Evolutionary conservation across 2,797 vertebrate genomes (phyloP), one percentile per base, ranked within the genome.

Genomic region (Danio jaintianensis): DNA sequence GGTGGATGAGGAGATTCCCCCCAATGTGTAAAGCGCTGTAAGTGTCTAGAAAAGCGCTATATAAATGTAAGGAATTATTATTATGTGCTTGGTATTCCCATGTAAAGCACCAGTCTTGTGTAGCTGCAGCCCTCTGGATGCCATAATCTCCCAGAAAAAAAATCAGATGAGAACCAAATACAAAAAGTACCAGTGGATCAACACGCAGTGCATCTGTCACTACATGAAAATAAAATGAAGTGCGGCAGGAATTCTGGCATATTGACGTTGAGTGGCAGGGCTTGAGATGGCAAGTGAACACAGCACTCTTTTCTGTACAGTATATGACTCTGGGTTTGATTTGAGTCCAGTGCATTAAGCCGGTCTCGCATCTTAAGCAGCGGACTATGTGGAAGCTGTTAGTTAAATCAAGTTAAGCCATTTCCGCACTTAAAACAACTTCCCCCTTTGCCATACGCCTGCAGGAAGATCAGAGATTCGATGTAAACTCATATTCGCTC

Each of bases 331-430:
- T 71, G 70, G 59, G 81, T 77, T 76, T 83, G 75, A 81, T 70
- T 76, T 74, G 38, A 82, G 82, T 76, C 71, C 84, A 80, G 83
- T 68, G 76, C 79, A 81, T 76, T 86, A 83, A 73, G 74, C 29
- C 69, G 62, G 75, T 74, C 68, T 82, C 50, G 55, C 63, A 80
- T 85, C 79, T 85, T 80, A 76, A 83, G 81, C 64, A 70, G 67
- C 66, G 61, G 77, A 67, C 66, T 85, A 72, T 82, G 83, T 74
- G 83, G 83, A 85, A 85, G 84, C 82, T 83, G 79, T 86, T 83
- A 85, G 87, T 78, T 84, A 83, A 87, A 86, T 87, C 85, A 86
- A 85, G 83, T 86, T 83, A 88, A 86, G 83, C 86, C 75, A 87
- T 88, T 87, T 86, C 84, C 83, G 84, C 80, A 70, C 76, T 83